Evolutionary conservation across 2,888 invertebrate genomes (phyloP), one percentile per base, ranked within the genome.

Genomic region (Oxycera nigricornis): DNA sequence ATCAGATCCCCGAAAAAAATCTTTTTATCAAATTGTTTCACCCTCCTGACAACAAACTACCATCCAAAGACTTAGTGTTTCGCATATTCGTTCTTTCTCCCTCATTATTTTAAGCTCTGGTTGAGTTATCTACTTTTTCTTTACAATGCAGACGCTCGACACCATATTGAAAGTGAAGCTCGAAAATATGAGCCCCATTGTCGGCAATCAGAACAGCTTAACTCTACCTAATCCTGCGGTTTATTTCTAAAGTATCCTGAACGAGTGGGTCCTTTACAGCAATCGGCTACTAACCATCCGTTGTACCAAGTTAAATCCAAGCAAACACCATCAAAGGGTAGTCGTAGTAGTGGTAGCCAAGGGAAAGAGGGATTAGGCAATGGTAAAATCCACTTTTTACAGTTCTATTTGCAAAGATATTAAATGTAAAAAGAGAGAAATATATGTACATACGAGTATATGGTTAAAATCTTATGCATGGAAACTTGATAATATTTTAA

Each of bases 131-230:
- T 41, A 41, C 67, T 68, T 11, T 2, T n/a, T 24, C 41, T 22
- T 11, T 50, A 50, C 26, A 46, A 46, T n/a, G n/a, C 46, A 28
- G 67, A 17, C 67, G 17, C 9, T 11, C 52, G 31, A 41, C 55
- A 20, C 30, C 52, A 68, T 68, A 39, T 31, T 70, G 39, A 52
- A 68, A 70, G 6, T 30, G 35, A 31, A 30, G 41, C 31, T 46
- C n/a, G 68, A 46, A n/a, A n/a, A 28, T 50, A 30, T 68, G 61
- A 75, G 46, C 68, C 22, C 68, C 52, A 76, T 76, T 76, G 76
- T 76, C 76, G 62, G 61, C 76, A 76, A 76, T 76, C 76, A 76
- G 68, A 76, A 73, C 30, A 74, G 76, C 76, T 76, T 76, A 74
- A 76, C 72, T 74, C 74, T 20, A 46, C 68, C 59, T 76, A 76